A percentile compares a stretch with the other conserved stretches of the same genome.
Conservation (phyloP, 2,888 invertebrate genomes). For the Drosophila borborema region DNA sequence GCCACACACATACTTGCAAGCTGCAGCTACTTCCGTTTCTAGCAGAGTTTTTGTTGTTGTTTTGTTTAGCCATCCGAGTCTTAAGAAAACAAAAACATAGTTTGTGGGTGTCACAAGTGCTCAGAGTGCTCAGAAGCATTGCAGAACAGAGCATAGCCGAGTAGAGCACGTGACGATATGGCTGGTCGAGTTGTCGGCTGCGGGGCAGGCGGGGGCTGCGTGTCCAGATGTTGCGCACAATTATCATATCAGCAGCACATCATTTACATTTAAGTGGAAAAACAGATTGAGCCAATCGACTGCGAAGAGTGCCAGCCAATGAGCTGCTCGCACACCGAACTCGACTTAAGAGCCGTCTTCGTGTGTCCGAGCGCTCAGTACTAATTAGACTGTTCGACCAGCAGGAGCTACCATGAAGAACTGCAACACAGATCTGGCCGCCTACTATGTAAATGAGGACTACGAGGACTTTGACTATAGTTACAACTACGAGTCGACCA, state of each 20-base stretch:
- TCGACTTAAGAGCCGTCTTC: slow-evolving; percentile 53
- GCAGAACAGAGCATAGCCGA: neutral
- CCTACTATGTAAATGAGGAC: slow-evolving; percentile 41
- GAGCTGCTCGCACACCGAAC: slow-evolving; percentile 12
- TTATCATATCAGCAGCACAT: slow-evolving; percentile 79
- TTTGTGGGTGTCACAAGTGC: slow-evolving; percentile 72
- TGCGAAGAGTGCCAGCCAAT: slow-evolving; percentile 30
- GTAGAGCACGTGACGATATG: slow-evolving; percentile 62
- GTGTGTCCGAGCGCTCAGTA: slow-evolving; percentile 48
- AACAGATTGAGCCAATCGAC: slow-evolving; percentile 67
- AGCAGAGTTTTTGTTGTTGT: slow-evolving; percentile 39
- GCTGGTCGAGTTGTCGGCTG: slow-evolving; percentile 11
- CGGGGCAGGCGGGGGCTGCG: slow-evolving; percentile 11
- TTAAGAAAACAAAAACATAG: slow-evolving; percentile 54
- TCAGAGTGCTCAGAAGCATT: slow-evolving; percentile 12
- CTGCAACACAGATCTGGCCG: slow-evolving; percentile 22
- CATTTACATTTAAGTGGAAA: slow-evolving; percentile 74
- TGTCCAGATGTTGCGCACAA: slow-evolving; percentile 74
- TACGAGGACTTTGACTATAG: slow-evolving; percentile 35
- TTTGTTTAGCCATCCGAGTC: slow-evolving; percentile 59
- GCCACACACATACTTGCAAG: slow-evolving; percentile 40
- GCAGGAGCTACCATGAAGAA: slow-evolving; percentile 54
- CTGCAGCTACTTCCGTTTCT: slow-evolving; percentile 63
- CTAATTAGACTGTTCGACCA: slow-evolving; percentile 32
- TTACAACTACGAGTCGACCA: slow-evolving; percentile 30